A percentile compares a stretch with the other conserved stretches of the same genome.
These are phyloP conservation scores for Stratiomys singularior DNA, from an alignment of 2,888 invertebrate species.

Conservation along the genomic window DNA sequence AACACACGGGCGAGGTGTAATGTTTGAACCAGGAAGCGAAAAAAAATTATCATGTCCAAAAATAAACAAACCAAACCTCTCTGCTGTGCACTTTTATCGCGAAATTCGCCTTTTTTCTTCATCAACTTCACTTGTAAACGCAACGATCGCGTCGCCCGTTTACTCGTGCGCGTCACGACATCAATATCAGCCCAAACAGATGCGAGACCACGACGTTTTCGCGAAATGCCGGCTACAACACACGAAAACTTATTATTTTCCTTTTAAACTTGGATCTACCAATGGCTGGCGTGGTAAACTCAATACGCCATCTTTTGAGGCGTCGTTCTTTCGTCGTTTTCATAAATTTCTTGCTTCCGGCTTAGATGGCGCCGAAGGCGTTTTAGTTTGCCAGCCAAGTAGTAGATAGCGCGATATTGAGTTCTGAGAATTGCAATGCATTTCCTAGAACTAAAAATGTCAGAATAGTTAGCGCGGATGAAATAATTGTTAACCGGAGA, in stretches of 20 bases:
- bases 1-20: not conserved
- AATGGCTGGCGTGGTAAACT: constrained; percentile 54
- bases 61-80: constrained; percentile 45
- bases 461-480: no score
- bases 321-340: constrained; percentile 55
- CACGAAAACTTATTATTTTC: constrained; percentile 34
- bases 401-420: constrained; percentile 30
- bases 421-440: no score
- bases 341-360: constrained; percentile 55
- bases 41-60: constrained; percentile 30
- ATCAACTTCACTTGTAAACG: constrained; percentile 19
- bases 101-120: constrained; percentile 18
- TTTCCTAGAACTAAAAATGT: no score
- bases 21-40: not conserved
- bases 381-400: constrained; percentile 1
- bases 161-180: constrained; percentile 32
- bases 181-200: not conserved
- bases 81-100: constrained; percentile 19
- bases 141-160: not conserved
- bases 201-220: not conserved
- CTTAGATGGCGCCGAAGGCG: constrained; percentile 55
- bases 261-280: constrained; percentile 24
- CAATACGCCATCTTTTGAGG: constrained; percentile 62
- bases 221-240: constrained; percentile 26
- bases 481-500: no score